These are phyloP conservation scores for Coenobita brevimanus DNA, from an alignment of 1,140 invertebrate genomes.

Conservation along the genomic window DNA sequence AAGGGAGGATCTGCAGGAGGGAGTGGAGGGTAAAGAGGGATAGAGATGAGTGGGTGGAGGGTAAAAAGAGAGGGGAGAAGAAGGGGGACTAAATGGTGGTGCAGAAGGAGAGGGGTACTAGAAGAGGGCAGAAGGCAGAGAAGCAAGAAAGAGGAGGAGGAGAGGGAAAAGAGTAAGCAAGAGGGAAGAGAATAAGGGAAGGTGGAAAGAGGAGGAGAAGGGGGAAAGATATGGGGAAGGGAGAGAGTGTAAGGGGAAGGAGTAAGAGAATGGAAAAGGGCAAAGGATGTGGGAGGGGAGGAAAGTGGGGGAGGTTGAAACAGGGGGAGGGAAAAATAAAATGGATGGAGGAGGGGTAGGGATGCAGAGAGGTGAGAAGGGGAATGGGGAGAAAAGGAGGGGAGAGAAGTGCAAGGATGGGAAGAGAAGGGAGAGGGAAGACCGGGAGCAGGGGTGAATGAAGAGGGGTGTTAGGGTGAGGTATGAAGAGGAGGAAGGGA, in stretches of 20 bases:
- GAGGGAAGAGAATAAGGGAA: background rate
- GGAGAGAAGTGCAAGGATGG: background rate
- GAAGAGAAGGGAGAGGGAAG: background rate
- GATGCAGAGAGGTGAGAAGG: background rate
- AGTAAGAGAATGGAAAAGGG: background rate
- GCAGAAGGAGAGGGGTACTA: background rate
- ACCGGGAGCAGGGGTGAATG: background rate
- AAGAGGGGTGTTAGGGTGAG: too few relatives aligned
- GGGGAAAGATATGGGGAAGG: background rate
- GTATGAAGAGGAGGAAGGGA: too few relatives aligned
- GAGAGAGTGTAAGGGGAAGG: background rate
- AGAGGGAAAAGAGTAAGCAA: background rate
- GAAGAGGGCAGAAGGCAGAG: background rate
- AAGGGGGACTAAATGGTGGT: too few relatives aligned
- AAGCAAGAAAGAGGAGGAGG: background rate
- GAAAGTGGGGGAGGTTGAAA: background rate
- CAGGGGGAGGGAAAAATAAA: background rate
- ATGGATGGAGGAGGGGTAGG: background rate
- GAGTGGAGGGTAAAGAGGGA: too few relatives aligned
- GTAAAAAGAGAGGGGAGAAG: too few relatives aligned
- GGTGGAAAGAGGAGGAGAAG: background rate
- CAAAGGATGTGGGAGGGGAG: background rate
- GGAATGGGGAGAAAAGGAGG: background rate
- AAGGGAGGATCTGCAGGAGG: too few relatives aligned
- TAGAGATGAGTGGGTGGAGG: too few relatives aligned